Evolutionary conservation across 2,888 invertebrate species (phyloP).

Genomic region (Agrochola lychnidis): DNA sequence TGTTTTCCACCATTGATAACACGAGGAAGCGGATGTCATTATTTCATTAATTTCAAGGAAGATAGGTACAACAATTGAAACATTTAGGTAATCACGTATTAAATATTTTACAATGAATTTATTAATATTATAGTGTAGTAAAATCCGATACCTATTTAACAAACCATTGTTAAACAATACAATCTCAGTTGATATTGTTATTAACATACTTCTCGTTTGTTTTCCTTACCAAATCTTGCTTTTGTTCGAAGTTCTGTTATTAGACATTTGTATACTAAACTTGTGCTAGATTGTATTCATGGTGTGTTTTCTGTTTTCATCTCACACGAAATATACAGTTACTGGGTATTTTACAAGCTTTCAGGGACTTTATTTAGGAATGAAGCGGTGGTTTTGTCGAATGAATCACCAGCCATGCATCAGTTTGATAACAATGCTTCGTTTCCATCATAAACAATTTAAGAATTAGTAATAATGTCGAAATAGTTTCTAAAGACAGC

Average conservation of each 20-base stretch:
- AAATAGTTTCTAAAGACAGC: slow-evolving; percentile 4
- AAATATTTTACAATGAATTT: neutral
- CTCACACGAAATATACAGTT: neutral
- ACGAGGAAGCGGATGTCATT: neutral
- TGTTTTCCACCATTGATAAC: neutral
- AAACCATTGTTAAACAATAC: neutral
- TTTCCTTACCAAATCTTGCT: slow-evolving; percentile 23
- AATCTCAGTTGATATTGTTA: neutral
- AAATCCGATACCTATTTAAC: neutral
- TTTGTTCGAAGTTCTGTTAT: slow-evolving; percentile 22
- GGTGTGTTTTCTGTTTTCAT: neutral
- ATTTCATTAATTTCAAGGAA: neutral
- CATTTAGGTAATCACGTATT: neutral
- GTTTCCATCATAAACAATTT: slow-evolving; percentile 6
- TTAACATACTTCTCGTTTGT: slow-evolving; percentile 12
- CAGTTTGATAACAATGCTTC: slow-evolving; percentile 19
- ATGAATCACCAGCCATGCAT: slow-evolving; percentile 29
- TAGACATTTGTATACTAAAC: slow-evolving; percentile 34
- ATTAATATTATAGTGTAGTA: neutral
- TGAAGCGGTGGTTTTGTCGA: neutral
- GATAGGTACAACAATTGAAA: neutral
- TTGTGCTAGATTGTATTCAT: slow-evolving; percentile 4
- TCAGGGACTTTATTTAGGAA: slow-evolving; percentile 14
- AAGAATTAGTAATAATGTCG: slow-evolving; percentile 2
- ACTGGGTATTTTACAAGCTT: slow-evolving; percentile 1